These are phyloP conservation scores for Hemicentrotus pulcherrimus DNA, from an alignment of 35 echinoderm and acorn worm genomes.

Conservation along the genomic window DNA sequence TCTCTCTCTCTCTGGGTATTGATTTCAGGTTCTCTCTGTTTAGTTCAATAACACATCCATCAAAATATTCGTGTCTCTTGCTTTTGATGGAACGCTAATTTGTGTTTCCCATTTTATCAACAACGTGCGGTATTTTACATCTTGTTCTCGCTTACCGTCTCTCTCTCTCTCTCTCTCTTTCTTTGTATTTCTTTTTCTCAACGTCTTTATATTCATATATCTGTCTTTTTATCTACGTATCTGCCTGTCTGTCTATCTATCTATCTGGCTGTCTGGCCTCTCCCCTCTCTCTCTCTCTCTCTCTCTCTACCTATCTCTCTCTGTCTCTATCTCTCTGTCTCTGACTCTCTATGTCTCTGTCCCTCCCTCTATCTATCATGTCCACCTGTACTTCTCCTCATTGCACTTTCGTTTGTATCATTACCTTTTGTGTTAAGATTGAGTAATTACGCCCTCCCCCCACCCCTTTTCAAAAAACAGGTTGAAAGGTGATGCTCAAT, in stretches of 20 bases:
- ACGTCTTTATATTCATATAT: too few species aligned
- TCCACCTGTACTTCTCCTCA: too few species aligned
- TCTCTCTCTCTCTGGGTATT: background rate
- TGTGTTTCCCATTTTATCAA: background rate
- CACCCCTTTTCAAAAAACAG: too few species aligned
- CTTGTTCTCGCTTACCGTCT: background rate
- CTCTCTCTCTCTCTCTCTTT: background rate
- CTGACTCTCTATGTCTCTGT: background rate
- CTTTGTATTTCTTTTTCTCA: background rate
- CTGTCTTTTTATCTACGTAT: too few species aligned
- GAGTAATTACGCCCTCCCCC: too few species aligned
- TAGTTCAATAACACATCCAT: background rate
- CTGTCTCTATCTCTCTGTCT: background rate
- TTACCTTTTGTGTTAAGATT: too few species aligned
- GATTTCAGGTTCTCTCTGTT: background rate
- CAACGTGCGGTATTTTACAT: background rate
- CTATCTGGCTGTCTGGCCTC: too few species aligned
- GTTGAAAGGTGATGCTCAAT: too few species aligned
- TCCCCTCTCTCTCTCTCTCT: too few species aligned
- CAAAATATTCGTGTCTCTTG: background rate
- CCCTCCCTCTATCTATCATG: background rate
- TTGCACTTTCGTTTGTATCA: too few species aligned
- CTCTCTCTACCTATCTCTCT: background rate
- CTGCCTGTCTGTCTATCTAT: too few species aligned
- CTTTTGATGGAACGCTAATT: slow-evolving; percentile 12